phyloP scores from a whole-genome alignment of 1,140 invertebrate genomes.

The Chrysoperla carnea region DNA sequence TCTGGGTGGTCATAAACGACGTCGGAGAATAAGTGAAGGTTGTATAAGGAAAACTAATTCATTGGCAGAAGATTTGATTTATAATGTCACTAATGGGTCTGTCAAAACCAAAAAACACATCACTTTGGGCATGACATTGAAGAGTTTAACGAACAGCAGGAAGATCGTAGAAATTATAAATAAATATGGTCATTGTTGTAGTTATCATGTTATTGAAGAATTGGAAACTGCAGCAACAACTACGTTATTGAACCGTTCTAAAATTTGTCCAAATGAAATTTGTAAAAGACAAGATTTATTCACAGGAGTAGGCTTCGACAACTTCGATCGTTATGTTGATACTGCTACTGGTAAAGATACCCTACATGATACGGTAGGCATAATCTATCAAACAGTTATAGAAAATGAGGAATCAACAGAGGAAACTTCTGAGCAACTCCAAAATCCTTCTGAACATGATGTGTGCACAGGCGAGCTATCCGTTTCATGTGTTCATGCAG shows the following conservation, averaged over 20 bases:
- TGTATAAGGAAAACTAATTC: no score
- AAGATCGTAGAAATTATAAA: conserved; percentile 13
- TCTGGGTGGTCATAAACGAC: no score
- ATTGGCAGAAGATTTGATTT: no score
- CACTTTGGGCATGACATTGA: conserved; percentile 3
- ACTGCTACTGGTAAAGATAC: conserved; percentile 23
- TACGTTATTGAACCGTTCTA: conserved; percentile 3
- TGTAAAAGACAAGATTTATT: conserved; percentile 2
- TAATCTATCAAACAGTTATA: conserved; percentile 14
- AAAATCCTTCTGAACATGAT: no score
- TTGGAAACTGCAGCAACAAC: conserved; percentile 17
- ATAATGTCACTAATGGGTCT: neutral
- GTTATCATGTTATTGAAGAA: conserved; percentile 15
- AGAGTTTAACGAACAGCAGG: conserved; percentile 18
- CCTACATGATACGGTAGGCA: conserved; percentile 27
- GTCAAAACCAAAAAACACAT: neutral
- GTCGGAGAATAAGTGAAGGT: no score
- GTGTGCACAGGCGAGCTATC: no score
- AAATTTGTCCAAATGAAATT: conserved; percentile 13
- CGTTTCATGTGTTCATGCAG: no score
- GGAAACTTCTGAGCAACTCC: no score
- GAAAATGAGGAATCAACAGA: no score
- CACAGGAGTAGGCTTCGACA: conserved; percentile 23
- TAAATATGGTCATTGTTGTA: conserved; percentile 15
- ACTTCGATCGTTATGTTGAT: conserved; percentile 25